A percentile compares a stretch with the other conserved stretches of the same genome.
phyloP scores from a whole-genome alignment of 2,797 vertebrate genomes.

The Lerista edwardsae region DNA sequence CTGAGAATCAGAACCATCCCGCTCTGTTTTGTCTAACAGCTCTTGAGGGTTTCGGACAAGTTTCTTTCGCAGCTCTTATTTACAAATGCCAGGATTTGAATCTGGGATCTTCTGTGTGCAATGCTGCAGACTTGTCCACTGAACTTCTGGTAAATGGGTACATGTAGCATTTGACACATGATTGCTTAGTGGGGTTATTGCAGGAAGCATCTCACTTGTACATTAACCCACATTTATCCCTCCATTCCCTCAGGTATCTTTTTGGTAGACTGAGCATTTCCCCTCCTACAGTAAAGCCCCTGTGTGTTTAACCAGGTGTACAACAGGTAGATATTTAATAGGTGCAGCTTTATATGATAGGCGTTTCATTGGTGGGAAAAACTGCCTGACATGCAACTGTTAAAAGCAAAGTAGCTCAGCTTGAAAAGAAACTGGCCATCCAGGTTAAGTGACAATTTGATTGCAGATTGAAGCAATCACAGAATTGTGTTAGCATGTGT shows the following conservation, averaged over 20 bases:
- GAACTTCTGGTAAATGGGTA: not conserved
- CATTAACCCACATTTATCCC: not conserved
- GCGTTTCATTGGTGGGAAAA: not conserved
- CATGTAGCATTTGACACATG: not conserved
- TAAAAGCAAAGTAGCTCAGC: not conserved
- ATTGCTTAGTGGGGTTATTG: not conserved
- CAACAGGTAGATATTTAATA: not conserved
- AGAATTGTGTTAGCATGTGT: not conserved
- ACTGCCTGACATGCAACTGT: not conserved
- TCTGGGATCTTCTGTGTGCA: no score
- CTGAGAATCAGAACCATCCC: no score
- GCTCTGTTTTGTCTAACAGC: no score
- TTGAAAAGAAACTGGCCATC: not conserved
- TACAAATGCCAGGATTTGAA: no score
- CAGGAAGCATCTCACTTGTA: not conserved
- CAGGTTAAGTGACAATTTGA: not conserved
- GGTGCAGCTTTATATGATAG: not conserved
- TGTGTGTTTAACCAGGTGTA: not conserved
- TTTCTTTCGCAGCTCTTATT: no score
- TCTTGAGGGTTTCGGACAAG: no score
- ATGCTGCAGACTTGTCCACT: no score
- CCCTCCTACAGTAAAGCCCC: not conserved
- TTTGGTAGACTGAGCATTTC: not conserved
- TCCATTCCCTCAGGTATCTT: not conserved
- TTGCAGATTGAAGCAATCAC: not conserved